Conservation (phyloP, 2,888 invertebrate species). For the Sesia apiformis region DNA sequence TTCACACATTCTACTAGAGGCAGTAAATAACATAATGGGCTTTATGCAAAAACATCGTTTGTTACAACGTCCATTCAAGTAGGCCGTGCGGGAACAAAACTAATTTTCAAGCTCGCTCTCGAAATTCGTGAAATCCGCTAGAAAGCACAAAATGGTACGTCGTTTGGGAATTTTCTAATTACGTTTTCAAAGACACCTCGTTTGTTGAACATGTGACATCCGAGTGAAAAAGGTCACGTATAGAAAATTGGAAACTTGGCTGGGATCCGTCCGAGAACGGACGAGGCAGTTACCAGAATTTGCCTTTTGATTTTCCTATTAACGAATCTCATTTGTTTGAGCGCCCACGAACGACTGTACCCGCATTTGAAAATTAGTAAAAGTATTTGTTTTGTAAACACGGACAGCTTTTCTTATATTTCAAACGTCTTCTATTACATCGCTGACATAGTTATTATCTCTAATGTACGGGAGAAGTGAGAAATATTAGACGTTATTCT, state of each 20-base stretch:
- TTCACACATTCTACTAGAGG: too few relatives aligned
- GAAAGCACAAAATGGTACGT: conserved; percentile 42
- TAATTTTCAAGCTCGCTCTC: conserved; percentile 47
- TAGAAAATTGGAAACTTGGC: conserved; percentile 58
- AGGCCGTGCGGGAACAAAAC: conserved; percentile 35
- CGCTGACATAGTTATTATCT: too few relatives aligned
- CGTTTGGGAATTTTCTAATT: conserved; percentile 73
- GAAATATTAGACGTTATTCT: too few relatives aligned
- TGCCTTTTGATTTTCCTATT: conserved; percentile 49
- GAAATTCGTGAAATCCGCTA: conserved; percentile 34
- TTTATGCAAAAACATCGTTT: too few relatives aligned
- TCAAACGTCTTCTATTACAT: too few relatives aligned
- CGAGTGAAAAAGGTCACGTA: conserved; percentile 69
- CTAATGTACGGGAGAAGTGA: too few relatives aligned
- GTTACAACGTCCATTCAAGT: neutral
- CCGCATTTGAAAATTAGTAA: neutral
- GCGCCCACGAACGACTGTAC: neutral
- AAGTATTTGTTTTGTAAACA: neutral
- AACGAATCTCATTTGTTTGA: conserved; percentile 37
- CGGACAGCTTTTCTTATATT: too few relatives aligned
- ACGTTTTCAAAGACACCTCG: conserved; percentile 73
- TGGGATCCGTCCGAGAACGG: conserved; percentile 17
- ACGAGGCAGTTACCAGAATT: conserved; percentile 28
- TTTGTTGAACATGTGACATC: conserved; percentile 67
- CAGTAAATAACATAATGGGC: too few relatives aligned